A percentile compares a stretch with the other conserved stretches of the same genome.
phyloP scores from a whole-genome alignment of 2,797 vertebrate genomes.

The Brachyrhaphis roseni region DNA sequence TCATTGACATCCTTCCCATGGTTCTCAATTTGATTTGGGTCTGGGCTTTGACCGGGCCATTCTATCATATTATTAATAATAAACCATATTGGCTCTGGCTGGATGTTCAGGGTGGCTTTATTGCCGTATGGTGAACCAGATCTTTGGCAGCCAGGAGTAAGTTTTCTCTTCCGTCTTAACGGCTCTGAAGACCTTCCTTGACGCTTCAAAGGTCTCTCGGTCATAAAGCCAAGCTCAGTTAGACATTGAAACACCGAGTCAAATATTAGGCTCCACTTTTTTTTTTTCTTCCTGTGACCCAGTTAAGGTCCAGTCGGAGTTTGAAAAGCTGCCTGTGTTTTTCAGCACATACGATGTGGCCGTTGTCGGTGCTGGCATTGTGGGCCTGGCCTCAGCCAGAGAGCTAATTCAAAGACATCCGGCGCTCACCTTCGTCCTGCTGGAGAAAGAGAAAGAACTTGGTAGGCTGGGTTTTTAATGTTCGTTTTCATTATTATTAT shows the following conservation, averaged over 20 bases:
- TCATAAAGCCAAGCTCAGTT: not conserved
- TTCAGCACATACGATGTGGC: slow-evolving; percentile 85
- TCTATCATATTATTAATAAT: not conserved
- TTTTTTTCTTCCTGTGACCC: not conserved
- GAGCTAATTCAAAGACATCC: slow-evolving; percentile 89
- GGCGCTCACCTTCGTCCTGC: slow-evolving; percentile 83
- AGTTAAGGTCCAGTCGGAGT: not conserved
- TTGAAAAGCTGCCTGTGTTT: slow-evolving; percentile 17
- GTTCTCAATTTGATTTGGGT: not conserved
- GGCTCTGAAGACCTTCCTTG: not conserved
- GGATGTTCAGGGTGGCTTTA: not conserved
- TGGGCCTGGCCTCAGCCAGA: slow-evolving; percentile 91
- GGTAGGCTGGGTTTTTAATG: slow-evolving; percentile 72
- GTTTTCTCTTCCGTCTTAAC: not conserved
- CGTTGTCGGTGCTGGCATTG: slow-evolving; percentile 90
- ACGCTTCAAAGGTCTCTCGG: slow-evolving; percentile 40
- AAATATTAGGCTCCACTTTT: not conserved
- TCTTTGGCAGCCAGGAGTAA: not conserved
- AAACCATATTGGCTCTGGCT: not conserved
- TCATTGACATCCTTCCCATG: not conserved
- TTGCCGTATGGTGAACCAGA: not conserved
- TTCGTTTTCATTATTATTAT: not conserved
- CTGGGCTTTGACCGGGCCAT: not conserved
- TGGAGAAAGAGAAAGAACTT: slow-evolving; percentile 93
- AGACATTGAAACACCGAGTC: slow-evolving; percentile 42